phyloP scores from a whole-genome alignment of 2,888 invertebrate species.

The Caenorhabditis angaria region DNA sequence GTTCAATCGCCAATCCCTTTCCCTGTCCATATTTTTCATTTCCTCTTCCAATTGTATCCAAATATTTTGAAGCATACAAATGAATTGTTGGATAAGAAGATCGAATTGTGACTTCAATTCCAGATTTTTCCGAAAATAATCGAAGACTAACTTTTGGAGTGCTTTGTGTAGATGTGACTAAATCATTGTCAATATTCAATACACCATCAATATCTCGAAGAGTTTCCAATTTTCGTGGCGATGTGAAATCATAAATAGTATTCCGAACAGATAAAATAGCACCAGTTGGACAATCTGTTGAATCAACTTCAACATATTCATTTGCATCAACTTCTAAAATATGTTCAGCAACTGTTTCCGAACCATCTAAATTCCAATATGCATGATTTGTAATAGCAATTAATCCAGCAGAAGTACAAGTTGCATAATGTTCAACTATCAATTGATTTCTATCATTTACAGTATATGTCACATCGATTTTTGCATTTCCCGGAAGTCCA shows the following conservation, averaged over 20 bases:
- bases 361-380: slow-evolving; percentile 59
- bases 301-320: slow-evolving; percentile 46
- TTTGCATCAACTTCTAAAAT: slow-evolving; percentile 37
- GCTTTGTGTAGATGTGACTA: neutral
- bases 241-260: slow-evolving; percentile 25
- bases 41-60: slow-evolving; percentile 32
- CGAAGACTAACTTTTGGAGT: slow-evolving; percentile 1
- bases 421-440: slow-evolving; percentile 53
- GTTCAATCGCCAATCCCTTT: slow-evolving; percentile 55
- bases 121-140: slow-evolving; percentile 43
- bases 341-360: slow-evolving; percentile 40
- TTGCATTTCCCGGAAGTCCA: slow-evolving; percentile 56
- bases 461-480: slow-evolving; percentile 57
- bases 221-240: slow-evolving; percentile 9
- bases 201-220: neutral
- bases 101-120: slow-evolving; percentile 49
- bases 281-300: slow-evolving; percentile 44
- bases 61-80: slow-evolving; percentile 45
- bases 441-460: slow-evolving; percentile 58
- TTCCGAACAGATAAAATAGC: slow-evolving; percentile 11
- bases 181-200: slow-evolving; percentile 7
- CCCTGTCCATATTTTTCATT: slow-evolving; percentile 34
- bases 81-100: slow-evolving; percentile 57
- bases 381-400: slow-evolving; percentile 55
- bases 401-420: slow-evolving; percentile 35